Evolutionary conservation across 1,140 invertebrate species (phyloP), one percentile per base, ranked within the genome.

Genomic region (Heliconius hermathena): DNA sequence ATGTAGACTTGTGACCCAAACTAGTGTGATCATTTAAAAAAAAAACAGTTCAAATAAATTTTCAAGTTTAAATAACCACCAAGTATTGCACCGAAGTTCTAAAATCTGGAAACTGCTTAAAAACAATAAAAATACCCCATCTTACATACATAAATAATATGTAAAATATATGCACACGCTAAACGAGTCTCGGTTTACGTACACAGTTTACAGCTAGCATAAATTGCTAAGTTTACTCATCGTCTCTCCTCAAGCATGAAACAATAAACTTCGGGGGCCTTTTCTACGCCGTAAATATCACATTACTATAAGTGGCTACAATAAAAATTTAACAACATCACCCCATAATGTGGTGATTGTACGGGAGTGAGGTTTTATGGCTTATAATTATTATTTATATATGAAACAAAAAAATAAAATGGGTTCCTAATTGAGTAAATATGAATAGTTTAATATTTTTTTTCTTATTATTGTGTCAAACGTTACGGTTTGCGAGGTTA

Each of bases 201-300:
- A 83, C 74, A 84, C 83, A 73, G 82, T 87, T 91, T 88, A 90
- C 85, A 86, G 82, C 82, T 82, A 60, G 73, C 85, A 88, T 91
- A 90, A 91, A 90, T 89, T 87, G 85, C 81, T 81, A 84, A 87
- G 83, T 88, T 90, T 90, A 92, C 91, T 90, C 89, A 89, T 88
- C 84, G 86, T 82, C 82, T 82, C 86, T 85, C 76, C 76, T 86
- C 85, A 79, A 90, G 80, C 87, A 88, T 90, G 89, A 87, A 90
- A 92, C 89, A 90, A 90, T 91, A 92, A 90, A 92, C 81, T 85
- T 71, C 75, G 79, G 81, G 60, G 81, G 82, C 80, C 76, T 78
- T 81, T 88, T 84, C 84, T 84, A 78, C 83, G 84, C 87, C 85
- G 88, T 92, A 92, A 92, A 92, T 92, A 92, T 91, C 84, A 77